These are phyloP conservation scores for Ditula angustiorana DNA, from an alignment of 2,888 invertebrate species.

Conservation along the genomic window DNA sequence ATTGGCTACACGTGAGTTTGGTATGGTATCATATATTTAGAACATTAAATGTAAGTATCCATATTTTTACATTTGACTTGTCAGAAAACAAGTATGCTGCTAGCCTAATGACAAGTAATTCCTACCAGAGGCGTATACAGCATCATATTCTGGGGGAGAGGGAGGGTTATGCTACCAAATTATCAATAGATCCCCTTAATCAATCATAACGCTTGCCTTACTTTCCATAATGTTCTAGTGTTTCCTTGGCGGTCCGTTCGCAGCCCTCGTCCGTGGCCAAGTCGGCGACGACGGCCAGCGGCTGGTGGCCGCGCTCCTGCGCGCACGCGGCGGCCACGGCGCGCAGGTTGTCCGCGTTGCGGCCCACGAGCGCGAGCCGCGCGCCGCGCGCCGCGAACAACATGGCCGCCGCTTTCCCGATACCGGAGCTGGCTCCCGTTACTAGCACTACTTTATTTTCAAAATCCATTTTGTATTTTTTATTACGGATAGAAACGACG, in stretches of 20 bases:
- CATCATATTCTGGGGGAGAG: too few species aligned
- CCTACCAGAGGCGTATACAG: too few species aligned
- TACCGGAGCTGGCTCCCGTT: conserved; percentile 43
- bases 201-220: too few species aligned
- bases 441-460: conserved; percentile 41
- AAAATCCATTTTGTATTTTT: conserved; percentile 26
- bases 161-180: too few species aligned
- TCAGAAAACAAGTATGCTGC: too few species aligned
- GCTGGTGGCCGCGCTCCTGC: conserved; percentile 28
- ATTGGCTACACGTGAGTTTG: too few species aligned
- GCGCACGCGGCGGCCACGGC: conserved; percentile 22
- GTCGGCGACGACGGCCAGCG: conserved; percentile 55
- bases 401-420: conserved; percentile 39
- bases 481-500: not conserved
- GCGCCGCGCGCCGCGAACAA: conserved; percentile 40
- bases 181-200: too few species aligned
- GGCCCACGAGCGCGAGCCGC: conserved; percentile 39
- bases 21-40: too few species aligned
- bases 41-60: too few species aligned
- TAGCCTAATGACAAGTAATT: too few species aligned
- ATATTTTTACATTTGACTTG: too few species aligned
- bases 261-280: conserved; percentile 59
- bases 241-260: conserved; percentile 51
- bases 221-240: conserved; percentile 55
- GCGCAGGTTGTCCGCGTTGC: conserved; percentile 38